phyloP scores from a whole-genome alignment of 2,797 vertebrate species.

The Aphelocoma californica region DNA sequence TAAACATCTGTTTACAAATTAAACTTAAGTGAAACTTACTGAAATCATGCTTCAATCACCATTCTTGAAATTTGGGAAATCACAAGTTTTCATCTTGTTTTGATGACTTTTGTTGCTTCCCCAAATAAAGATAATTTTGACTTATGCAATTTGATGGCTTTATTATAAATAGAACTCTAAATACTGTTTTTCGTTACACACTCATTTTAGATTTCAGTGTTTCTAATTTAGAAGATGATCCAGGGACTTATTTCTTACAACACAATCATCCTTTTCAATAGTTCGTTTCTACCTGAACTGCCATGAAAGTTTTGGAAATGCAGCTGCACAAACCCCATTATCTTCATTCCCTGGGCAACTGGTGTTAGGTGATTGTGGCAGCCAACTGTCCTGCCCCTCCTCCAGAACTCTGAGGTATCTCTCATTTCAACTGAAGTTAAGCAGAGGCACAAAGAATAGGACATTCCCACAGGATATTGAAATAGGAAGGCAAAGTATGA shows the following conservation, averaged over 20 bases:
- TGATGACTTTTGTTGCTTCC: not conserved
- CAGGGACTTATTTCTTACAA: not conserved
- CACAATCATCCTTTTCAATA: not conserved
- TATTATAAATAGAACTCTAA: not conserved
- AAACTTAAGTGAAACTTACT: not conserved
- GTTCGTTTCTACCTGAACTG: not conserved
- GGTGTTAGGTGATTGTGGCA: rapidly evolving
- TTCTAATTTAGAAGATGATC: not conserved
- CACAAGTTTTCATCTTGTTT: not conserved
- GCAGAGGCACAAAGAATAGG: not conserved
- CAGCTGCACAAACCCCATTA: not conserved
- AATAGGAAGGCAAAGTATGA: not conserved
- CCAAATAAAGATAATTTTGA: not conserved
- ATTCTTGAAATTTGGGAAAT: not conserved
- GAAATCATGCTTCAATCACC: not conserved
- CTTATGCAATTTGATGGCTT: not conserved
- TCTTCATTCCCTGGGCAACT: not conserved
- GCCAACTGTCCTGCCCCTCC: not conserved
- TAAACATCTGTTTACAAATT: not conserved
- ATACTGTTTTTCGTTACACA: not conserved
- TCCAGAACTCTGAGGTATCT: not conserved
- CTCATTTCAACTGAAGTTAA: not conserved
- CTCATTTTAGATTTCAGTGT: not conserved
- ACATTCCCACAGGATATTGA: not conserved
- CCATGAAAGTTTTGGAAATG: not conserved